Conservation (phyloP, 2,888 invertebrate species). For the Drosophila merina region DNA sequence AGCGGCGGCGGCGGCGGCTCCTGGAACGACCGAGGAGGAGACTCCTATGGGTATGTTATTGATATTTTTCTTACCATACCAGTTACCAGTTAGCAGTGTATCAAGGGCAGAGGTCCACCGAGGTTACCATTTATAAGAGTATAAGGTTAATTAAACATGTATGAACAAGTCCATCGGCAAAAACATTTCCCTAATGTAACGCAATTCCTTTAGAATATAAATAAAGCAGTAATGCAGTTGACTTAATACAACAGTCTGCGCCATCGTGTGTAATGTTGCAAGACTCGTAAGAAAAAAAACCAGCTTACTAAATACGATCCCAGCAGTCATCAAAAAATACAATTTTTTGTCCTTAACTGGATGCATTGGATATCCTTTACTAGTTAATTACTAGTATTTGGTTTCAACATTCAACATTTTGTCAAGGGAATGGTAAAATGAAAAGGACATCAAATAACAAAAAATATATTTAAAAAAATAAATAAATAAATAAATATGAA, state of each 20-base stretch:
- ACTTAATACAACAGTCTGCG: not conserved
- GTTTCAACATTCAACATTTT: too few species aligned
- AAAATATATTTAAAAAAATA: too few species aligned
- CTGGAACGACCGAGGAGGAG: conserved; percentile 73
- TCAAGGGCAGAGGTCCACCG: conserved; percentile 26
- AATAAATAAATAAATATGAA: too few species aligned
- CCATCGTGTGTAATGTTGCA: not conserved
- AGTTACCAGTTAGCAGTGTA: conserved; percentile 7
- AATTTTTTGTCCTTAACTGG: too few species aligned
- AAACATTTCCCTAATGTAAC: not conserved
- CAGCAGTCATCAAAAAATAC: not conserved
- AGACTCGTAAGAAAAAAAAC: not conserved
- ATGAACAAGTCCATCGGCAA: conserved; percentile 9
- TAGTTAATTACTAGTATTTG: too few species aligned
- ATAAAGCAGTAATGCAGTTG: conserved; percentile 2
- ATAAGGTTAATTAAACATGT: conserved; percentile 8
- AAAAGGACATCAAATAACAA: too few species aligned
- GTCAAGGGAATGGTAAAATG: too few species aligned
- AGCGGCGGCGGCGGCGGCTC: conserved; percentile 74
- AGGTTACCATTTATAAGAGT: conserved; percentile 20
- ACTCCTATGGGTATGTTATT: conserved; percentile 82
- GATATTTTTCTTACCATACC: conserved; percentile 8
- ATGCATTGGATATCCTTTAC: too few species aligned
- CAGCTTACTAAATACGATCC: not conserved
- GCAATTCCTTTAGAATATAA: conserved; percentile 2